Percentiles rank a stretch among this genome's conserved stretches.
Conservation (phyloP, 2,888 invertebrate genomes). For the Dioctria rufipes region DNA sequence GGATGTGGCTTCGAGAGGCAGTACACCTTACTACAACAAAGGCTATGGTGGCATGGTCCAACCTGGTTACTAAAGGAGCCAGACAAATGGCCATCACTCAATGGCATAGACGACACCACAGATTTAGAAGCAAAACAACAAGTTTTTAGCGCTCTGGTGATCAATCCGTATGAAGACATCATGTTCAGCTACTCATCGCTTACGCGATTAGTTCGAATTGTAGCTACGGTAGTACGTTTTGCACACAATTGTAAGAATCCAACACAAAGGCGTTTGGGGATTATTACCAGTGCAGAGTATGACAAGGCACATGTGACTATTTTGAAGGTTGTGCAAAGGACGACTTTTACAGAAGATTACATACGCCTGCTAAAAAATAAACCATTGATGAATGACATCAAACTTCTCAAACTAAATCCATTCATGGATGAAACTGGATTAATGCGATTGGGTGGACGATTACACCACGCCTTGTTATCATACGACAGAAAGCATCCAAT, state of each 20-base stretch:
- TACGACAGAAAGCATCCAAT: no score
- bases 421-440: not conserved
- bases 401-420: not conserved
- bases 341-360: not conserved
- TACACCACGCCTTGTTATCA: not conserved
- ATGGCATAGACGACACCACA: not conserved
- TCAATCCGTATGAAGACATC: not conserved
- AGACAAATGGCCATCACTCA: not conserved
- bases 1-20: not conserved
- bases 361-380: not conserved
- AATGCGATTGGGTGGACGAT: not conserved
- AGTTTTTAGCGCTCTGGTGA: not conserved
- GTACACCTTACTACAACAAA: not conserved
- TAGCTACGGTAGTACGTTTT: not conserved
- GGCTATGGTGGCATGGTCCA: slow-evolving; percentile 11
- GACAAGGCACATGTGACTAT: not conserved
- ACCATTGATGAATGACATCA: not conserved
- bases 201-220: not conserved
- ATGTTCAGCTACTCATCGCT: not conserved
- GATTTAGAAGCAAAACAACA: not conserved
- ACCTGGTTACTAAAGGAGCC: not conserved
- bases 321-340: not conserved
- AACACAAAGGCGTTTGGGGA: not conserved
- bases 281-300: not conserved
- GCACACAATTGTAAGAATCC: not conserved